Evolutionary conservation across 2,113 vertebrate species (phyloP), one percentile per base, ranked within the genome.

Genomic region (Prietella phreatophila): DNA sequence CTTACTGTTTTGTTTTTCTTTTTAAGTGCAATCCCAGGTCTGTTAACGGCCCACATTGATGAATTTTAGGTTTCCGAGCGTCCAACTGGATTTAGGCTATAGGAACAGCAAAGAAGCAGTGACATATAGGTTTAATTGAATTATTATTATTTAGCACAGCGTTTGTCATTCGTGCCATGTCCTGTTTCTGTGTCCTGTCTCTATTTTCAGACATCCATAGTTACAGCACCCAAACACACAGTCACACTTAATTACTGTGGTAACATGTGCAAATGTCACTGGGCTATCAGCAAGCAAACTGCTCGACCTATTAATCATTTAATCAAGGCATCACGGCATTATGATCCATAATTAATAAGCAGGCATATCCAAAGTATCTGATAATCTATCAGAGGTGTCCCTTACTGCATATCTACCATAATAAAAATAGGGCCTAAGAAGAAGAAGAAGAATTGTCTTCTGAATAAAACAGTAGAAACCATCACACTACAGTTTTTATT

Each of bases 21-120:
- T 86, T 89, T 76, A 14, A 83, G 71, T 39, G 89, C 78, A 88
- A 86, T 89, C 39, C 82, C 53, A 50, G 91, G 88, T 87, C 81
- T 91, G 83, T 92, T 83, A 55, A 84, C 53, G 84, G 84, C 90
- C 92, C 91, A 91, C 91, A 93, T 94, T n/a, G 85, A 19, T 56
- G 58, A 82, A 58, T 4, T 87, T 71, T 61, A 76, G 25, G 22
- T 9, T 50, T 83, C 56, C n/a, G 13, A 65, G 76, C 22, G 3
- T 14, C 33, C 61, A 8, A 11, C 50, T 20, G 15, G 1, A 17
- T 79, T 8, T 30, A 39, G 33, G 20, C 30, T 6, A 8, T 71
- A 50, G 5, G 61, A 27, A 25, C 8, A 56, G n/a, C 9, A 71
- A 71, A 36, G 5, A 36, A 17, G 15, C 7, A 19, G 33, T 73